A percentile compares a stretch with the other conserved stretches of the same genome.
These are phyloP conservation scores for Sanderia malayensis DNA, from an alignment of 30 jellyfish, hydroid and myxozoan species.

Conservation along the genomic window DNA sequence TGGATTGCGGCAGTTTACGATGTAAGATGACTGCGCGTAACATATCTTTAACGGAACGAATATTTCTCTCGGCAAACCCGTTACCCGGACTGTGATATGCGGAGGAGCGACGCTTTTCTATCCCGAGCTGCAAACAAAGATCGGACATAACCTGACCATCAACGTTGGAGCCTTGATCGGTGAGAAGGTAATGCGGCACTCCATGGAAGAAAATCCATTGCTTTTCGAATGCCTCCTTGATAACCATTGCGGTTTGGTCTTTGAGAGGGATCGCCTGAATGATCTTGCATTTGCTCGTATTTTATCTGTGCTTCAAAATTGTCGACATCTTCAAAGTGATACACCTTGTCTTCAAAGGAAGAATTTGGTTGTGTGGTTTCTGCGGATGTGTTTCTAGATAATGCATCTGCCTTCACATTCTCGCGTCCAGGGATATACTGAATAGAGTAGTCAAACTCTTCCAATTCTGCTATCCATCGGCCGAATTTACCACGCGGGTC, in stretches of 20 bases:
- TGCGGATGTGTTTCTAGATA: neutral
- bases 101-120: neutral
- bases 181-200: neutral
- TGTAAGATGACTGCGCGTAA: neutral
- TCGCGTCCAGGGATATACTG: slow-evolving; percentile 21
- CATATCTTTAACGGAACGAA: neutral
- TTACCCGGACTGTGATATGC: neutral
- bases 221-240: neutral
- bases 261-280: neutral
- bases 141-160: neutral
- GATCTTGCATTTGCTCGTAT: neutral
- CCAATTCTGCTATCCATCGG: slow-evolving; percentile 44
- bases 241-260: neutral
- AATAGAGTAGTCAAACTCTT: slow-evolving; percentile 22
- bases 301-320: neutral
- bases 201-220: neutral
- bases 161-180: neutral
- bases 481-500: slow-evolving; percentile 46
- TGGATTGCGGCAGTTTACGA: neutral
- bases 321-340: neutral
- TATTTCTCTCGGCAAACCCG: neutral
- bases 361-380: neutral
- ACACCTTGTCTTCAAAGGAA: neutral
- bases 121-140: neutral
- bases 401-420: slow-evolving; percentile 40